Evolutionary conservation across 2,797 vertebrate genomes (phyloP), one percentile per base, ranked within the genome.

Genomic region (Sarcophilus harrisii): DNA sequence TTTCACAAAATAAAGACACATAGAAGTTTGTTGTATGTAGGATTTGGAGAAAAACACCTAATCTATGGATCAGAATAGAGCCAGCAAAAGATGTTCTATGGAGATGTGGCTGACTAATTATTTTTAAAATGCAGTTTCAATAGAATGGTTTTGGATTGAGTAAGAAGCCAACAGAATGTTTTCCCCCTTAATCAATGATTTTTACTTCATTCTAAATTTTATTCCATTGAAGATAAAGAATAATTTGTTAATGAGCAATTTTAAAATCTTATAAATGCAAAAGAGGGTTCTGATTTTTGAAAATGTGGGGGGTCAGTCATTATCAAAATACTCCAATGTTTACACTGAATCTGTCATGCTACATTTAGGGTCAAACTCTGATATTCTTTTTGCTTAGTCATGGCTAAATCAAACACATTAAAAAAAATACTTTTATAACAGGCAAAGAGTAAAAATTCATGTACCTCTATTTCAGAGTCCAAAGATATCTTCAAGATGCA

Each of bases 361-460:
- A 0, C 12, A 28, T 59, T 32, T 60, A 73, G 96, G 92, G 93
- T 96, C 96, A 95, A 57, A 21, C 55, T 93, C 62, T 95, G 58
- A 60, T 0, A 0, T 57, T 90, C 92, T 0, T 0, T 30, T 91
- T 91, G 90, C 96, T 97, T 92, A 60, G 38, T 96, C 92, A 52
- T 5, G n/a, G 93, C 32, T 92, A 91, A 97, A 96, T 95, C 94
- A 87, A 93, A 87, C 0, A 0, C 81, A 58, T 0, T 2, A 57
- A 60, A 94, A 98, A 93, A 95, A 97, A 97, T 45, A 92, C 87
- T 96, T 96, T 94, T 92, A 55, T 90, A n/a, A 49, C 10, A 87
- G 38, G 10, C 21, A 45, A 49, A 73, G 16, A 73, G 38, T 49
- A 87, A 73, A 45, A 30, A 0, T 94, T 92, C 21, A 1, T 87